A percentile compares a stretch with the other conserved stretches of the same genome.
Evolutionary conservation across 1,140 invertebrate species (phyloP).

Genomic region (Helicorthomorpha holstii): DNA sequence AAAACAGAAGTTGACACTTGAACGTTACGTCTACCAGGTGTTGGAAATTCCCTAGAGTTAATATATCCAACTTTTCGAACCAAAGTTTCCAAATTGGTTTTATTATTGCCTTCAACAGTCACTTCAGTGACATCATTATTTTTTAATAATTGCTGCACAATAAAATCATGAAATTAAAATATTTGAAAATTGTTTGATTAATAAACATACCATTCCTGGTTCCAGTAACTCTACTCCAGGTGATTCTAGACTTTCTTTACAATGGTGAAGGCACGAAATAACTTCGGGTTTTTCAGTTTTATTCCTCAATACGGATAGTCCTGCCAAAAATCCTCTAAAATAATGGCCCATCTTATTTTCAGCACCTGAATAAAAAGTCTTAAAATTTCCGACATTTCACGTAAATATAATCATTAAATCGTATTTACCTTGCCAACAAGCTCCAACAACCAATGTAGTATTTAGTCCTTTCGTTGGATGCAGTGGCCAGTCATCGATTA

Average conservation of each 20-base stretch:
- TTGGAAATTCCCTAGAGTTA: slow-evolving; percentile 76
- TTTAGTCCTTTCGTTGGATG: slow-evolving; percentile 86
- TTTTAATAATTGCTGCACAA: slow-evolving; percentile 9
- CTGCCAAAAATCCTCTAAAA: slow-evolving; percentile 71
- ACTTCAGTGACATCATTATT: slow-evolving; percentile 65
- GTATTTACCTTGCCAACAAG: slow-evolving; percentile 82
- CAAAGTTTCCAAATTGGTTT: slow-evolving; percentile 70
- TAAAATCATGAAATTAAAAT: not conserved
- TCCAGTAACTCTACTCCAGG: slow-evolving; percentile 57
- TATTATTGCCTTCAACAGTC: slow-evolving; percentile 73
- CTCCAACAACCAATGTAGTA: slow-evolving; percentile 83
- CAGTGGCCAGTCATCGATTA: slow-evolving; percentile 98
- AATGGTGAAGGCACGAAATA: slow-evolving; percentile 64
- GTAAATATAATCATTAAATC: slow-evolving; percentile 7
- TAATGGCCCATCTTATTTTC: slow-evolving; percentile 74
- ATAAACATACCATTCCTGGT: slow-evolving; percentile 41
- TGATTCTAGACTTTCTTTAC: slow-evolving; percentile 65
- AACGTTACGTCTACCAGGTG: slow-evolving; percentile 75
- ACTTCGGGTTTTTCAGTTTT: slow-evolving; percentile 61
- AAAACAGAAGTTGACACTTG: slow-evolving; percentile 34
- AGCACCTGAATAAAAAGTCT: slow-evolving; percentile 36
- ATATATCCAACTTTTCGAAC: slow-evolving; percentile 76
- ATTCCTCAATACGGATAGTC: slow-evolving; percentile 61
- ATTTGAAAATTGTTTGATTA: not conserved
- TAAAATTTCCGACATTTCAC: not conserved